These are phyloP conservation scores for Epinephelus awoara DNA, from an alignment of 2,797 vertebrate genomes.

Conservation along the genomic window DNA sequence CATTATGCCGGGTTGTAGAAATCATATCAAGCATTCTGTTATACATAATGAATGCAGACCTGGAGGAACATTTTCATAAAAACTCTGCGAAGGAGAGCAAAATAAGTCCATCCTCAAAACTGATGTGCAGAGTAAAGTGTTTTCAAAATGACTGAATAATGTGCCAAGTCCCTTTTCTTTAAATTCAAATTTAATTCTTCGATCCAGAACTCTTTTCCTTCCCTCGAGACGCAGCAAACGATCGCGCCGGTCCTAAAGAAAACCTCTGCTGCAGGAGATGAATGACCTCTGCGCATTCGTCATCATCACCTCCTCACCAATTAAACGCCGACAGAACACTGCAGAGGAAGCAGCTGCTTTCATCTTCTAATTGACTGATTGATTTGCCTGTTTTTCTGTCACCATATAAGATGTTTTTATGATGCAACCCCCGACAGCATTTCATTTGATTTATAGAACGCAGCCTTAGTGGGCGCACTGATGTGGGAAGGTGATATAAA, in stretches of 20 bases:
- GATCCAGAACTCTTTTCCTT: not conserved
- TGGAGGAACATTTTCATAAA: constrained; percentile 50
- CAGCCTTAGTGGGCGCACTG: constrained; percentile 30
- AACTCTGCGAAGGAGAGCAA: constrained; percentile 36
- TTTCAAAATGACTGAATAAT: constrained; percentile 50
- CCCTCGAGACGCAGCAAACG: constrained; percentile 13
- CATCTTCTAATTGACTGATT: constrained; percentile 72
- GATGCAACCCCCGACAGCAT: constrained; percentile 27
- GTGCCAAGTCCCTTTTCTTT: not conserved
- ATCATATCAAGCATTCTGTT: constrained; percentile 56
- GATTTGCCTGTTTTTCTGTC: constrained; percentile 59
- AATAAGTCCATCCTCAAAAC: constrained; percentile 49
- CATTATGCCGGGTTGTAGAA: constrained; percentile 49
- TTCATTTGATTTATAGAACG: constrained; percentile 66
- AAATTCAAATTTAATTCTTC: not conserved
- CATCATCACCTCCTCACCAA: constrained; percentile 55
- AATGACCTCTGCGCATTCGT: constrained; percentile 49
- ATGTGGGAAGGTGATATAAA: constrained; percentile 56
- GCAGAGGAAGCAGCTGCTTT: constrained; percentile 59
- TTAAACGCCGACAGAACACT: constrained; percentile 46
- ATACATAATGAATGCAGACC: constrained; percentile 65
- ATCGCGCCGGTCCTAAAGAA: constrained; percentile 17
- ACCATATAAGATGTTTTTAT: constrained; percentile 51
- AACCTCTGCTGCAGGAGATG: constrained; percentile 41
- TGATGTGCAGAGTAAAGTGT: constrained; percentile 33